Evolutionary conservation across 2,113 vertebrate species (phyloP), one percentile per base, ranked within the genome.

Genomic region (Isichthys henryi): DNA sequence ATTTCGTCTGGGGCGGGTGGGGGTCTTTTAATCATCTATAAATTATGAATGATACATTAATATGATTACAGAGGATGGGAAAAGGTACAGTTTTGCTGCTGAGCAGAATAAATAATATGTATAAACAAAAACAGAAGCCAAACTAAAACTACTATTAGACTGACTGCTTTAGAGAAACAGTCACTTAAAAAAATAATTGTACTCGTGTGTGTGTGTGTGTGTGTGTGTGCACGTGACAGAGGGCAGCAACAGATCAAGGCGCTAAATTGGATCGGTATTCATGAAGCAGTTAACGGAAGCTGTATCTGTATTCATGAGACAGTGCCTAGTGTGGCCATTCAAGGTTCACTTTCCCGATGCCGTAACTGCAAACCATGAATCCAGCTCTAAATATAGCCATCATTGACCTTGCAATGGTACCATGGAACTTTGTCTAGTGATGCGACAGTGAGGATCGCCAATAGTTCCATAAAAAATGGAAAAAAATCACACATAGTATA

Each of bases 321-420:
- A 35, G 85, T 48, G 23, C 27, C 3, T 35, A 50, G 48, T 49
- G 2, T 17, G 85, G 27, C 49, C 85, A 52, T 87, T 49, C 17
- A 31, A 35, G 49, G 50, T 87, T 52, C n/a, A 31, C 21, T 31
- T 86, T 53, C 27, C 85, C n/a, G 27, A 86, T 11, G 11, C 87
- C 48, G 58, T 35, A 88, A 46, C 87, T 66, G 87, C 87, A 62
- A 62, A 31, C 58, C 87, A 88, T n/a, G 56, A 88, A 70, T 45
- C 19, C 27, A 66, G 53, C 49, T 27, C 87, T 66, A 66, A 88
- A 70, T 87, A 87, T 88, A 66, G 35, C 58, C 8, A 23, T 45
- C 1, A 5, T 13, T 66, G 39, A 88, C 53, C 35, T 45, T 45
- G 87, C 13, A 9, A 10, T 52, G 31, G 53, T 45, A 21, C 35